Percentiles rank a stretch among this genome's conserved stretches.
Evolutionary conservation across 2,888 invertebrate species (phyloP).

Genomic region (Mayetiola destructor): DNA sequence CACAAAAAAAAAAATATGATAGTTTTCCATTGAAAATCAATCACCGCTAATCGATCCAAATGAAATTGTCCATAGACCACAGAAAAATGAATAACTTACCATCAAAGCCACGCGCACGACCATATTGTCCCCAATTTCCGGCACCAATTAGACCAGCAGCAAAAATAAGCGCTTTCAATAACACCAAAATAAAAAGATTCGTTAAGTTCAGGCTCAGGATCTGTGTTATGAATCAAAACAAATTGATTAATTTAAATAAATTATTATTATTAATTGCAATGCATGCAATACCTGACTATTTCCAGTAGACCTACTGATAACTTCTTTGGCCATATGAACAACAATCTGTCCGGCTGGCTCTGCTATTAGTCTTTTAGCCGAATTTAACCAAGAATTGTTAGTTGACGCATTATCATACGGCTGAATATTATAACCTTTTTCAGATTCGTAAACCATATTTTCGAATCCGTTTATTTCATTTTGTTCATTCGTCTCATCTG

Average conservation of each 20-base stretch:
- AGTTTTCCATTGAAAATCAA: not conserved
- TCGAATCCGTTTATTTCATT: not conserved
- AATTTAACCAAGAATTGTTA: constrained; percentile 25
- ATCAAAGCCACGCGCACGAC: constrained; percentile 45
- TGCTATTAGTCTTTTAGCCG: constrained; percentile 28
- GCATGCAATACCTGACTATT: constrained; percentile 65
- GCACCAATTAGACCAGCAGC: constrained; percentile 66
- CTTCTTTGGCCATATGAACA: constrained; percentile 43
- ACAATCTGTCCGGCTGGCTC: constrained; percentile 34
- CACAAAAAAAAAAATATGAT: not conserved
- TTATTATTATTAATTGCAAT: constrained; percentile 22
- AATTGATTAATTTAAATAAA: not conserved
- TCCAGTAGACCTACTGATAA: constrained; percentile 51
- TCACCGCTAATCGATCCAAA: no score
- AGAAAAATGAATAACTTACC: constrained; percentile 29
- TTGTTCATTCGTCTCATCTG: not conserved
- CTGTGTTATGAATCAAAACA: constrained; percentile 33
- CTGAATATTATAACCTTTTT: not conserved
- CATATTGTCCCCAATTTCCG: constrained; percentile 46
- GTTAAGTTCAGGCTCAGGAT: constrained; percentile 70
- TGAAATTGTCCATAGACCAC: no score
- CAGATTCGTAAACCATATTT: not conserved
- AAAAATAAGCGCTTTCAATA: constrained; percentile 67
- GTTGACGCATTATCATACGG: not conserved
- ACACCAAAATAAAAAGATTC: constrained; percentile 61